Evolutionary conservation across 2,888 invertebrate genomes (phyloP).

Genomic region (Petrophora chlorosata): DNA sequence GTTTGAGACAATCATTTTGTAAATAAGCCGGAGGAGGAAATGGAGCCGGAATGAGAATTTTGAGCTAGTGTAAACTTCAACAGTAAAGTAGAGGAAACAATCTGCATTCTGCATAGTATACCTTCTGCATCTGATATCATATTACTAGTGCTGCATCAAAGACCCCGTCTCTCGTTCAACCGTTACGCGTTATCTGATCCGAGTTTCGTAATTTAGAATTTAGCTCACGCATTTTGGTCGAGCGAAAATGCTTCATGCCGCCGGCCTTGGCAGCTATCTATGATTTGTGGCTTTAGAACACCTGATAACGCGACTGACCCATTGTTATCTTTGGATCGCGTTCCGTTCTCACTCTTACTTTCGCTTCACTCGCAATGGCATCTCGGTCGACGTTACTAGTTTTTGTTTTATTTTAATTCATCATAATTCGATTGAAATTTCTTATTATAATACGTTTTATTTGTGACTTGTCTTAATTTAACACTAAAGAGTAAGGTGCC

Average conservation of each 20-base stretch:
- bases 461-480: no score
- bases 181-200: constrained; percentile 70
- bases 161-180: constrained; percentile 26
- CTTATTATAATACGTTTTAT: no score
- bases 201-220: constrained; percentile 67
- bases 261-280: constrained; percentile 63
- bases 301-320: constrained; percentile 57
- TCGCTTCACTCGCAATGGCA: constrained; percentile 33
- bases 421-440: no score
- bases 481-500: no score
- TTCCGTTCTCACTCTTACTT: constrained; percentile 52
- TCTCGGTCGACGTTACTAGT: constrained; percentile 6
- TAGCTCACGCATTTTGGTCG: constrained; percentile 59
- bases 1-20: neutral
- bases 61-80: no score
- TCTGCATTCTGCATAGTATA: constrained; percentile 12
- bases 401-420: constrained; percentile 5
- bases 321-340: constrained; percentile 53
- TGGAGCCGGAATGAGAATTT: no score
- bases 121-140: constrained; percentile 25
- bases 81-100: no score
- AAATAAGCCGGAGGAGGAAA: no score
- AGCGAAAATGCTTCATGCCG: constrained; percentile 53
- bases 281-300: constrained; percentile 59
- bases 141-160: constrained; percentile 28